phyloP scores from a whole-genome alignment of 2,113 vertebrate species.

The Thomomys bottae region DNA sequence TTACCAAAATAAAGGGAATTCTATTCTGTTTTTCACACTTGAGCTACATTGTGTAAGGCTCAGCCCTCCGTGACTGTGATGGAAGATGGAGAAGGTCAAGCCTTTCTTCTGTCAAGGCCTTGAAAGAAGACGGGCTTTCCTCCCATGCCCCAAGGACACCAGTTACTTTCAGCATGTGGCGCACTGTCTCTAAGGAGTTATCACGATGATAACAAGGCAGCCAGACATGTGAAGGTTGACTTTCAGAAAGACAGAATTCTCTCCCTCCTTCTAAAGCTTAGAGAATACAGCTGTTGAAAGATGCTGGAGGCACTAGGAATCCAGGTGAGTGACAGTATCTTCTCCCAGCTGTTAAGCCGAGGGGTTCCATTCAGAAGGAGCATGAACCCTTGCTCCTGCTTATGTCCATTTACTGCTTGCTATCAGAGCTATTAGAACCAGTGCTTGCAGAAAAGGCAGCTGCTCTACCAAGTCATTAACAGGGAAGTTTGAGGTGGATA shows the following conservation, averaged over 20 bases:
- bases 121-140: not conserved
- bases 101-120: not conserved
- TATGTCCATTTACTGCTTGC: not conserved
- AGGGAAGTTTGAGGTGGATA: not conserved
- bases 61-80: not conserved
- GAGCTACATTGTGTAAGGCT: not conserved
- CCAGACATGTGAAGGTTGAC: not conserved
- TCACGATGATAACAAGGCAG: not conserved
- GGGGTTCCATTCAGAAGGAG: not conserved
- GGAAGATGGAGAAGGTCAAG: not conserved
- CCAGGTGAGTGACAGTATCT: not conserved
- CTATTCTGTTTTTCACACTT: not conserved
- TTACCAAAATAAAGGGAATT: not conserved
- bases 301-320: not conserved
- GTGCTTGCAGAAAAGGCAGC: not conserved
- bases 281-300: not conserved
- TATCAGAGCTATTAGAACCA: not conserved
- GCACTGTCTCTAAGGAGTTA: not conserved
- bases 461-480: not conserved
- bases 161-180: not conserved
- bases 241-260: not conserved
- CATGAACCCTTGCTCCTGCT: not conserved
- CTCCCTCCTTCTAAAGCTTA: not conserved
- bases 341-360: not conserved
- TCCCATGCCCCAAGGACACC: not conserved